Base-by-base conservation (phyloP, 1,140 invertebrate genomes). In the Oreohelix idahoensis region DNA sequence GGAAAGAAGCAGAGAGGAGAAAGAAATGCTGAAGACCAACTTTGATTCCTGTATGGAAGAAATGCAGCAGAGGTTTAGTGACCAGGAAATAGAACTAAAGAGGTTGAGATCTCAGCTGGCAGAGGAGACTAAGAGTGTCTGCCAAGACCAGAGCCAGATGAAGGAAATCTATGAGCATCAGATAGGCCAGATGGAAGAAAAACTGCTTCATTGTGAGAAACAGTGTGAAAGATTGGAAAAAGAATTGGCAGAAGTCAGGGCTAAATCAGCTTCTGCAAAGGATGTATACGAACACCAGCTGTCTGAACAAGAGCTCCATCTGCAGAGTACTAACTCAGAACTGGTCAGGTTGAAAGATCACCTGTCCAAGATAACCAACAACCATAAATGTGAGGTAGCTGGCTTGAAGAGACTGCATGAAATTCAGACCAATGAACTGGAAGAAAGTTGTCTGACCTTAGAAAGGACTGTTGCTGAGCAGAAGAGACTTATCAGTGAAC, bases 31-130 rank as follows among this genome's bases (percentile, higher is more conserved):
- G n/a, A 88, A 87, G 75, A 70, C 32, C 35, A 86, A 86, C 69
- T 86, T 86, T 86, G 85, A 86, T 49, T 81, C 77, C 53, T 86
- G 85, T 63, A 83, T 84, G 85, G 85, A 84, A 39, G 85, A 86
- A 23, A 81, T 86, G 85, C 82, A 84, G 38, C 81, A 80, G 78
- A 74, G 66, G 39, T 8, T 77, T 17, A 23, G 58, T 38, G 83
- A 86, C 29, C 81, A 83, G 32, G 85, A 86, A 17, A 63, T 5
- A n/a, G 79, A 70, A 53, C 78, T 79, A 8, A 78, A 71, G 45
- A 75, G 81, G 13, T 76, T 86, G n/a, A 78, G 77, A 76, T 49
- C 81, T 49, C 39, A 80, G 29, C 38, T 86, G 26, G 45, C 71
- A 10, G 85, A 86, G 58, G 71, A 66, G 17, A 73, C 78, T 0